Conservation (phyloP, 1,140 invertebrate species). For the Lanistes nyassanus region DNA sequence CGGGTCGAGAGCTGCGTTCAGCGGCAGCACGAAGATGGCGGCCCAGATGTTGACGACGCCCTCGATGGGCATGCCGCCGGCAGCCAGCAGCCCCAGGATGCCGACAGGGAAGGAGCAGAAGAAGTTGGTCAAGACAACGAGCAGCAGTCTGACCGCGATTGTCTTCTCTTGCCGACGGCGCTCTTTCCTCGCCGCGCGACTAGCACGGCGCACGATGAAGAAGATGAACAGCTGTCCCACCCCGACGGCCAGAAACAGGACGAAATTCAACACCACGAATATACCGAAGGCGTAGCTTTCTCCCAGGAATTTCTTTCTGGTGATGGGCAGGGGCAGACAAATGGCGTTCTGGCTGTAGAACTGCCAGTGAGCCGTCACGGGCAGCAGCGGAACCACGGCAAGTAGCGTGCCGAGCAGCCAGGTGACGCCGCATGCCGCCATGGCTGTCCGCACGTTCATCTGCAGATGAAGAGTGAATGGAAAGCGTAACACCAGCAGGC, state of each 20-base stretch:
- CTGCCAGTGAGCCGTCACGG: constrained; percentile 12
- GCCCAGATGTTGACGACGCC: constrained; percentile 42
- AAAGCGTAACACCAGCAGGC: constrained; percentile 47
- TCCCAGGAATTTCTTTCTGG: constrained; percentile 22
- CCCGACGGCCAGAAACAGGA: constrained; percentile 35
- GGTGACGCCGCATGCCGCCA: constrained; percentile 1
- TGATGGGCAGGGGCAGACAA: constrained; percentile 40
- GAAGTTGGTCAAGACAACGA: constrained; percentile 34
- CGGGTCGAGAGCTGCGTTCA: constrained; percentile 45
- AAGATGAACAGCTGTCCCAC: constrained; percentile 38
- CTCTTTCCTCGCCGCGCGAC: not conserved
- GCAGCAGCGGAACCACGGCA: constrained; percentile 23
- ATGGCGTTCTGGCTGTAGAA: constrained; percentile 40
- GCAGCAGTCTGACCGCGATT: constrained; percentile 31
- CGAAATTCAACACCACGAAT: constrained; percentile 38
- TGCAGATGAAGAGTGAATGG: constrained; percentile 39
- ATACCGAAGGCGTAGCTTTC: constrained; percentile 36
- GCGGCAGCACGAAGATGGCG: constrained; percentile 38
- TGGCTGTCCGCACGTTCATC: constrained; percentile 23
- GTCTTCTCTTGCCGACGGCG: constrained; percentile 23
- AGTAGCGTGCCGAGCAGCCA: constrained; percentile 30
- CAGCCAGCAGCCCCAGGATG: constrained; percentile 31
- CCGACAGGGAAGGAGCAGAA: constrained; percentile 35
- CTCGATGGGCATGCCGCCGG: constrained; percentile 29
- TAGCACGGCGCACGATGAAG: constrained; percentile 16